phyloP scores from a whole-genome alignment of 1,140 invertebrate species.

The Sesamia nonagrioides region DNA sequence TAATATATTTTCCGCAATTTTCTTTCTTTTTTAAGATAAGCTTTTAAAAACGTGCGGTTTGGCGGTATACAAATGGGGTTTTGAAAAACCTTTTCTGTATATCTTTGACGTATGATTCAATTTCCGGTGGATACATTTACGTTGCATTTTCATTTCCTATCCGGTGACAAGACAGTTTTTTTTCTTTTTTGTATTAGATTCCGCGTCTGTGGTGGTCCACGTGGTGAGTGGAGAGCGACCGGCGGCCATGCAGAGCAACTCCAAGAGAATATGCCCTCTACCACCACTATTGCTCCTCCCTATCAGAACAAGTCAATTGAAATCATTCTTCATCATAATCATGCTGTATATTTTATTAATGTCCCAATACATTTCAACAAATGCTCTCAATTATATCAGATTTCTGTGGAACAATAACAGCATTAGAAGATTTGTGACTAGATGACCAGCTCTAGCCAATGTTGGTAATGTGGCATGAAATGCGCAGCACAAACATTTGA shows the following conservation, averaged over 20 bases:
- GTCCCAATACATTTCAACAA: slow-evolving; percentile 39
- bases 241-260: slow-evolving; percentile 92
- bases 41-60: not conserved
- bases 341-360: slow-evolving; percentile 36
- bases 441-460: slow-evolving; percentile 57
- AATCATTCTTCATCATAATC: slow-evolving; percentile 51
- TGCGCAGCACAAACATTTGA: slow-evolving; percentile 37
- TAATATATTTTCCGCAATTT: slow-evolving; percentile 54
- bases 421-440: slow-evolving; percentile 57
- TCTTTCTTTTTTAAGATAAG: slow-evolving; percentile 32
- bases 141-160: slow-evolving; percentile 53
- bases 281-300: slow-evolving; percentile 54
- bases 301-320: slow-evolving; percentile 58
- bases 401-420: slow-evolving; percentile 49
- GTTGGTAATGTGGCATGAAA: slow-evolving; percentile 35
- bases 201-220: slow-evolving; percentile 90
- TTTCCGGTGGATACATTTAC: slow-evolving; percentile 47
- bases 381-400: slow-evolving; percentile 39
- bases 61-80: slow-evolving; percentile 40
- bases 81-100: slow-evolving; percentile 34
- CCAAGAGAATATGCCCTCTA: slow-evolving; percentile 74
- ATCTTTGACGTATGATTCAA: slow-evolving; percentile 52
- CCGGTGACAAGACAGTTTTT: slow-evolving; percentile 13
- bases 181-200: slow-evolving; percentile 84
- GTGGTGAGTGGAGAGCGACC: slow-evolving; percentile 91